Evolutionary conservation across 2,888 invertebrate genomes (phyloP), one percentile per base, ranked within the genome.

Genomic region (Ptilodon capucinus): DNA sequence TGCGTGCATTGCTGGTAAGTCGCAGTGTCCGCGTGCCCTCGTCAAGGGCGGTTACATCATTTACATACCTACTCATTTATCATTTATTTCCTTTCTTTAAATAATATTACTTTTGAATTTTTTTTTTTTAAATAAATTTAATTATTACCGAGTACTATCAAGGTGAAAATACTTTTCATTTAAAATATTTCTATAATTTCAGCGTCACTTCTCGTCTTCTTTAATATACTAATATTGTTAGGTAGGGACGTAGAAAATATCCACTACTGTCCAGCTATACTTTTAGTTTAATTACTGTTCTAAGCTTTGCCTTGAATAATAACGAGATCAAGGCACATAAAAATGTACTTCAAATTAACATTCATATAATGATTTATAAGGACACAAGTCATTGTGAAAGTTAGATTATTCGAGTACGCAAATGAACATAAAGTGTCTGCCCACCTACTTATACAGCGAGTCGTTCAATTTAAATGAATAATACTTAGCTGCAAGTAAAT

Each of bases 1-100:
- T 90, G 90, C 84, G 84, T 75, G 79, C 80, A 60, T 74, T 89
- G 76, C 74, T 90, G 89, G 90, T 91, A 68, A 90, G 90, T 89
- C 63, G 62, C 55, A 64, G 64, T 68, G 58, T n/a, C n/a, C n/a
- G 52, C 71, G 54, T 53, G 60, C 61, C 66, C 60, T 66, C 48
- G 14, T 44, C 74, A 79, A 81, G 76, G 78, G 63, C 69, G 47
- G 51, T 60, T 49, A 51, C 59, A 67, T 68, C 53, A 63, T 68
- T 63, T 56, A 63, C 67, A 69, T 70, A 41, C 63, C 61, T 54
- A 34, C 53, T 49, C 52, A 48, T 50, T 48, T 44, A 48, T 48
- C 18, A 52, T 45, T 53, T 49, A 54, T 23, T 43, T 23, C 47
- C 45, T 46, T 51, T 48, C 52, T 47, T 19, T 25, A 1, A 30